Evolutionary conservation across 2,113 vertebrate species (phyloP).

Genomic region (Cyanistes caeruleus): DNA sequence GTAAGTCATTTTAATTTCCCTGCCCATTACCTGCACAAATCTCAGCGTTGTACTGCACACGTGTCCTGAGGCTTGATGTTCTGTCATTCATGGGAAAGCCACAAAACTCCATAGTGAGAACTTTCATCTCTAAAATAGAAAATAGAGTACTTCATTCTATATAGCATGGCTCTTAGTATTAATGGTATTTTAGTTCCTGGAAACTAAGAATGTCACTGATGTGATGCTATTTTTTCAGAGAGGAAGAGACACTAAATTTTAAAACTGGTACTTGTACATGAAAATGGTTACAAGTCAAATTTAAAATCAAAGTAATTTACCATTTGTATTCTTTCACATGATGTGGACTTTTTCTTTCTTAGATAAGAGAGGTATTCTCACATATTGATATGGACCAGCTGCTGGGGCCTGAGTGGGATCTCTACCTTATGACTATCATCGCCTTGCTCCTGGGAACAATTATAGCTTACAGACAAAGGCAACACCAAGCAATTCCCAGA

Average conservation of each 20-base stretch:
- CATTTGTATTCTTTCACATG: neutral
- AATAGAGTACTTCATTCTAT: neutral
- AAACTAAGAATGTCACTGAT: neutral
- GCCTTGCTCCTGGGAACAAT: constrained; percentile 93
- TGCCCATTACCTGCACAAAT: neutral
- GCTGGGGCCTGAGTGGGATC: constrained; percentile 97
- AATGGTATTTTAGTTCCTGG: neutral
- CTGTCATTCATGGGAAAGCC: neutral
- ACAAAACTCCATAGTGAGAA: neutral
- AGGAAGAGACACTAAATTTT: neutral
- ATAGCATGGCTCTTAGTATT: neutral
- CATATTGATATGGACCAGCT: constrained; percentile 96
- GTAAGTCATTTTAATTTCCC: neutral
- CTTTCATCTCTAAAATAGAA: neutral
- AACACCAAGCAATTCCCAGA: constrained; percentile 85
- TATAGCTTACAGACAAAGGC: constrained; percentile 94
- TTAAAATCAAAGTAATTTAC: neutral
- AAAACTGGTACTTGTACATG: neutral
- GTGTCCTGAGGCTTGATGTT: neutral
- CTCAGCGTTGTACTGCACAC: neutral
- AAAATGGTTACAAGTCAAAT: neutral
- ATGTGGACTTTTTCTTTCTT: constrained; percentile 22
- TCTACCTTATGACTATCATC: constrained; percentile 98
- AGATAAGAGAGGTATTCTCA: constrained; percentile 87
- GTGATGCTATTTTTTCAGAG: neutral